Evolutionary conservation across 2,888 invertebrate species (phyloP).

Genomic region (Agrypnus murinus): DNA sequence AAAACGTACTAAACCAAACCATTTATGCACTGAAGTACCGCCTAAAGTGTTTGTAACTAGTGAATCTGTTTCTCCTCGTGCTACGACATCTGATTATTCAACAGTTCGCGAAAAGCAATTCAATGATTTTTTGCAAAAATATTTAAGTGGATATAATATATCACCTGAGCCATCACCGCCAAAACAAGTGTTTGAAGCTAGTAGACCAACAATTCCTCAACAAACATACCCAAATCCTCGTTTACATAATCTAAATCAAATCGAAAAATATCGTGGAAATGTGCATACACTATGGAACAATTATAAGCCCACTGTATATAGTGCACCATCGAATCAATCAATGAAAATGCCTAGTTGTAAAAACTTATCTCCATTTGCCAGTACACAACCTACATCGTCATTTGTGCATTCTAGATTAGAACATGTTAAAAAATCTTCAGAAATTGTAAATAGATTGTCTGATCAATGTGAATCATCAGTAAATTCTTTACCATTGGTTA

Average conservation of each 20-base stretch:
- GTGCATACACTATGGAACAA: too few species aligned
- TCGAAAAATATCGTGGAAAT: too few species aligned
- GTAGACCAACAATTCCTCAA: neutral
- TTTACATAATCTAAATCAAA: neutral
- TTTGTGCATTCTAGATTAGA: too few species aligned
- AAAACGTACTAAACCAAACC: conserved; percentile 60
- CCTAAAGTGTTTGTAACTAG: conserved; percentile 41
- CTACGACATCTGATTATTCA: neutral
- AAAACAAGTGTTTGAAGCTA: neutral
- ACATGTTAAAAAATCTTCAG: too few species aligned
- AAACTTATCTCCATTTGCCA: too few species aligned
- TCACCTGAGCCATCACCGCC: neutral
- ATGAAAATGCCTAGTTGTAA: too few species aligned
- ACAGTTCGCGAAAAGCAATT: neutral
- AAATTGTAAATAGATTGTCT: too few species aligned
- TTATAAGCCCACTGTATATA: too few species aligned
- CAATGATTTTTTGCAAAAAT: conserved; percentile 3
- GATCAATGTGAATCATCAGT: too few species aligned
- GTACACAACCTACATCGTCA: too few species aligned
- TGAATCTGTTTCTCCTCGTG: conserved; percentile 9
- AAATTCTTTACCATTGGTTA: too few species aligned
- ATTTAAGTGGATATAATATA: neutral
- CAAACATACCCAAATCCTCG: neutral
- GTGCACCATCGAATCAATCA: too few species aligned
- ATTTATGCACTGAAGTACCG: conserved; percentile 31